Conservation (phyloP, 2,797 vertebrate genomes). For the Siniperca scherzeri region DNA sequence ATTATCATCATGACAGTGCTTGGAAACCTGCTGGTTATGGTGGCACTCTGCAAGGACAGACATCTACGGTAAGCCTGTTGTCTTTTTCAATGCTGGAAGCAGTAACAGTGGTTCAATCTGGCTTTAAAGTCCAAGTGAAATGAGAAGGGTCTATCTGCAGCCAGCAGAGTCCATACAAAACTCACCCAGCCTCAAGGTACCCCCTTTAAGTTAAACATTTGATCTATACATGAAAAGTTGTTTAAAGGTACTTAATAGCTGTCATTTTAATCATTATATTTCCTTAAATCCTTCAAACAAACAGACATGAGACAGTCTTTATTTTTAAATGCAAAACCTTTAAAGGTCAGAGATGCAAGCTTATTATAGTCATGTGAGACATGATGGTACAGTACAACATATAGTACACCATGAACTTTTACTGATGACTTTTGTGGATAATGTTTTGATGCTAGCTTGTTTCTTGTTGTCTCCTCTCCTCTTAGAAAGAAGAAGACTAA, state of each 20-base stretch:
- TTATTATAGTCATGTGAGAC: background rate
- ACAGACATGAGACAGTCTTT: background rate
- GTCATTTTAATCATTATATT: background rate
- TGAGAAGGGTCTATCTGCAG: background rate
- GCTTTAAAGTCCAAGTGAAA: background rate
- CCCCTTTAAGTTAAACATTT: background rate
- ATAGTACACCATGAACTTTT: background rate
- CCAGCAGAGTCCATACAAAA: background rate
- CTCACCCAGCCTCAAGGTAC: background rate
- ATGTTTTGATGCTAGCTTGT: background rate
- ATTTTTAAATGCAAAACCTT: conserved; percentile 7
- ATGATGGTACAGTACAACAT: background rate
- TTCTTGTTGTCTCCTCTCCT: background rate
- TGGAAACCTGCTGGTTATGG: conserved; percentile 89
- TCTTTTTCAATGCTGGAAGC: background rate
- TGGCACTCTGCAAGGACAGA: conserved; percentile 88
- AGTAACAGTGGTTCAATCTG: background rate
- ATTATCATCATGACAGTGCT: conserved; percentile 88
- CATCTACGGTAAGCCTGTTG: conserved; percentile 82
- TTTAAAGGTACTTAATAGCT: background rate
- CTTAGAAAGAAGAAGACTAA: conserved; percentile 89
- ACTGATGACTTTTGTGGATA: background rate
- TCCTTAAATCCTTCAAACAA: background rate
- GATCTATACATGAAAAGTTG: background rate
- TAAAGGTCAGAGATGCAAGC: background rate